phyloP scores from a whole-genome alignment of 1,140 invertebrate species.

The Pemphigus obesinymphae region DNA sequence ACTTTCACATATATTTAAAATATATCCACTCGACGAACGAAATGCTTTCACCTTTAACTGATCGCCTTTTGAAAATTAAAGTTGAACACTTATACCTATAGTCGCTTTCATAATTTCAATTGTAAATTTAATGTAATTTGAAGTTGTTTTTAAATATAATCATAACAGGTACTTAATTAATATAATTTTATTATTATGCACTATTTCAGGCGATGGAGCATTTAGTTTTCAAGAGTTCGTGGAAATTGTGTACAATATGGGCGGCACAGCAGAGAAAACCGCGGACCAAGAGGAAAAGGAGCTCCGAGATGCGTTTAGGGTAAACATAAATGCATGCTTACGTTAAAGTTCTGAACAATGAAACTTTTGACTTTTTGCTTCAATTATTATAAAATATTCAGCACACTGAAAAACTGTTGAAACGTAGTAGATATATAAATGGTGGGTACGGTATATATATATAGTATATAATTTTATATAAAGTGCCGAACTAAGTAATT shows the following conservation, averaged over 20 bases:
- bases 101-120: no score
- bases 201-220: slow-evolving; percentile 70
- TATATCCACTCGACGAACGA: no score
- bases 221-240: slow-evolving; percentile 91
- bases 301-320: slow-evolving; percentile 78
- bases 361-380: not conserved
- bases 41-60: no score
- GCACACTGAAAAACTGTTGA: not conserved
- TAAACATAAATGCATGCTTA: slow-evolving; percentile 47
- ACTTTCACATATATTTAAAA: no score
- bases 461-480: no score
- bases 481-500: not conserved
- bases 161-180: no score
- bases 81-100: no score
- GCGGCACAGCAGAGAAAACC: slow-evolving; percentile 57
- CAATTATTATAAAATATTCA: not conserved
- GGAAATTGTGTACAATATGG: slow-evolving; percentile 81
- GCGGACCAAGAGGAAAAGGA: slow-evolving; percentile 77
- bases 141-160: no score
- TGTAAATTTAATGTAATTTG: no score
- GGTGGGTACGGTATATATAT: no score
- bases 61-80: no score
- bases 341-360: not conserved
- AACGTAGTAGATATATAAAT: not conserved
- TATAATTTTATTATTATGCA: no score